Conservation (phyloP, 2,113 vertebrate genomes). For the Hippocampus zosterae region DNA sequence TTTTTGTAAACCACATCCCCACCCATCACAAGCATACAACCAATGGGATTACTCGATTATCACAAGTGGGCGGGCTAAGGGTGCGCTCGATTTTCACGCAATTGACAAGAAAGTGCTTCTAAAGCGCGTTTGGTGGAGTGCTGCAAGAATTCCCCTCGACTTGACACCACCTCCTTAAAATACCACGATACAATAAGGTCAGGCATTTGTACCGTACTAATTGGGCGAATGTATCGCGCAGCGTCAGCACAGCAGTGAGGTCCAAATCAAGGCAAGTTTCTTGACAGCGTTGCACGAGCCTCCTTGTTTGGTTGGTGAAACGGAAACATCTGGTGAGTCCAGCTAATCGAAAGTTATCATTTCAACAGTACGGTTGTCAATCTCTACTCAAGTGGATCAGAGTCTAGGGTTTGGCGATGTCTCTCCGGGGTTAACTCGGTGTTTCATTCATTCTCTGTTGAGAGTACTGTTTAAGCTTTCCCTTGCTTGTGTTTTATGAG, state of each 20-base stretch:
- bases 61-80: background rate
- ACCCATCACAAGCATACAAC: background rate
- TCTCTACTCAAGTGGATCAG: background rate
- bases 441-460: too few relatives aligned
- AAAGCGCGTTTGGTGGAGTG: too few relatives aligned
- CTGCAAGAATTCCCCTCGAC: too few relatives aligned
- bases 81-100: conserved; percentile 1
- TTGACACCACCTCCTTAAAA: too few relatives aligned
- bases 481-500: too few relatives aligned
- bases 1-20: background rate
- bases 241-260: fast-evolving
- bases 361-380: background rate
- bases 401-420: background rate
- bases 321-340: background rate
- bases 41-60: conserved; percentile 24
- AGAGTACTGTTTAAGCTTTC: too few relatives aligned
- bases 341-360: background rate
- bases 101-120: background rate
- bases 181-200: too few relatives aligned
- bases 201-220: too few relatives aligned
- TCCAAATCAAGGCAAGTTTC: conserved; percentile 14
- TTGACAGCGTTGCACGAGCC: background rate
- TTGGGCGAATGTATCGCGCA: background rate
- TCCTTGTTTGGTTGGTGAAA: background rate
- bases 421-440: too few relatives aligned